Base-by-base conservation (phyloP, 2,888 invertebrate genomes). In the Protonemura montana region DNA sequence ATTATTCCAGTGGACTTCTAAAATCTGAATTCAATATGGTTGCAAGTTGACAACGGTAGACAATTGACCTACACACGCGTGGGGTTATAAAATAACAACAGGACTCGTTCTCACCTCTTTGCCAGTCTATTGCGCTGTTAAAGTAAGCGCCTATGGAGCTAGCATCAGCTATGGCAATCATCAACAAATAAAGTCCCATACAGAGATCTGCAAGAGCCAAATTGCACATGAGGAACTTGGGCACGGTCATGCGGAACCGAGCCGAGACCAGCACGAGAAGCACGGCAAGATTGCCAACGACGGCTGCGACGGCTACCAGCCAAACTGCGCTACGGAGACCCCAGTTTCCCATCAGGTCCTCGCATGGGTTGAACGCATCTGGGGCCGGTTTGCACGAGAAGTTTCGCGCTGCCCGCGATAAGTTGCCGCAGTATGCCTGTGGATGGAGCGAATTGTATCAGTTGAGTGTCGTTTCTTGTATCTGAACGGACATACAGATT, bases 121-220 rank as follows among this genome's bases (percentile, higher is more conserved):
- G 95, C 95, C 95, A 95, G 89, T 93, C 93, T 80, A 95, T 94
- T 42, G 95, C 95, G 89, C 93, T 93, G 89, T 94, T 94, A 90
- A 94, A 94, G 90, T 95, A 95, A 85, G 92, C 93, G 10, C 95
- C 94, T 42, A 94, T 92, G 0, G 94, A 94, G 76, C 93, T 92
- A 0, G 93, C 92, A 89, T 95, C 95, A 81, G 94, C 93, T 21
- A 93, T 92, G 0, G 95, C 94, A 87, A 95, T 93, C 42, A 92
- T 89, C 0, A 94, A 92, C 82, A 95, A 91, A 90, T 95, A 95
- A 16, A 94, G 90, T 0, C 94, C 95, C 92, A 95, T 95, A 89
- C 93, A 93, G 87, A 95, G 91, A 90, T 95, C 95, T n/a, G 95
- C 95, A 80, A 93, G 91, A 0, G 95, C 94, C 88, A 95, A 91